phyloP scores from a whole-genome alignment of 2,797 vertebrate species.

The Tokudaia muenninki region DNA sequence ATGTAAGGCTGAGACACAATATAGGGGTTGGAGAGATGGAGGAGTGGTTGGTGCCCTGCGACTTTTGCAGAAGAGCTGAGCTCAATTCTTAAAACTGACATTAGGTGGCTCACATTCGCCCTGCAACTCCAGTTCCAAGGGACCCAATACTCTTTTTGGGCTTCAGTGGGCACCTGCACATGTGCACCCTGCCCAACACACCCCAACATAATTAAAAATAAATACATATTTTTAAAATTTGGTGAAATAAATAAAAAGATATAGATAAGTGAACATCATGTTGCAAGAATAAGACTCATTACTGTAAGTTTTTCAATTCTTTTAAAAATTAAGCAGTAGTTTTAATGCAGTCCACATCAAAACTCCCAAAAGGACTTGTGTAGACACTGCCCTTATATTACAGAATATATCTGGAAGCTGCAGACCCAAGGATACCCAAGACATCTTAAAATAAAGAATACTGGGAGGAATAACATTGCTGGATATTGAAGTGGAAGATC shows the following conservation, averaged over 20 bases:
- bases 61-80: not conserved
- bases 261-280: not conserved
- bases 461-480: not conserved
- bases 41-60: too few relatives aligned
- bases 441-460: not conserved
- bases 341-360: not conserved
- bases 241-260: not conserved
- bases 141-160: not conserved
- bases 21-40: not conserved
- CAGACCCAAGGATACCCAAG: not conserved
- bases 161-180: not conserved
- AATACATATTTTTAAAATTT: not conserved
- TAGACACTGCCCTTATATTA: not conserved
- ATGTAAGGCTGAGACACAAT: not conserved
- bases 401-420: not conserved
- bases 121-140: not conserved
- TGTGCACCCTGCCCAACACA: not conserved
- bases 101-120: too few relatives aligned
- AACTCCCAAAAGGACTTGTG: not conserved
- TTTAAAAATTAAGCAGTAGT: not conserved
- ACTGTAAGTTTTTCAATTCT: not conserved
- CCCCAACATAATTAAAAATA: not conserved
- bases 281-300: not conserved
- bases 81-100: not conserved
- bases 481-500: not conserved